A percentile compares a stretch with the other conserved stretches of the same genome.
Conservation (phyloP, 2,888 invertebrate genomes). For the Ornithoptera alexandrae region DNA sequence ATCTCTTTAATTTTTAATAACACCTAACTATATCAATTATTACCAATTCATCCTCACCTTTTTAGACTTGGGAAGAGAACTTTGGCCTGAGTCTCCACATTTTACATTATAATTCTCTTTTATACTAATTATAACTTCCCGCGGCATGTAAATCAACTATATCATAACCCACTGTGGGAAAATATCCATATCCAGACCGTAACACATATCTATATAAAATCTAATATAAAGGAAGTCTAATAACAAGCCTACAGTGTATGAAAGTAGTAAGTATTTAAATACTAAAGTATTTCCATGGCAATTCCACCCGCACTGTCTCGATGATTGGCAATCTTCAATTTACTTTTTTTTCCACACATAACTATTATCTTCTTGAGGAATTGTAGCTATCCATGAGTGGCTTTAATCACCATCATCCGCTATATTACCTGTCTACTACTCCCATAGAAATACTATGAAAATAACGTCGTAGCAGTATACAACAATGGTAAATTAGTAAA, state of each 20-base stretch:
- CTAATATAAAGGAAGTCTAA: neutral
- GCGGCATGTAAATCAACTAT: neutral
- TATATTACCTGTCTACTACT: no score
- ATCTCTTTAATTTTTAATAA: neutral
- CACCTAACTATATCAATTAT: neutral
- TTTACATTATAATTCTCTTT: neutral
- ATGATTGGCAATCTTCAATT: no score
- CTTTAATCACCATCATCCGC: no score
- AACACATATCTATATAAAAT: neutral
- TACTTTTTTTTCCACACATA: no score
- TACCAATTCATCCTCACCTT: neutral
- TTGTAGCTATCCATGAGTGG: no score
- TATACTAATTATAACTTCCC: neutral
- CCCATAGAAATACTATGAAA: no score
- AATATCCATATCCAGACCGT: neutral
- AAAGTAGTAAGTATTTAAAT: neutral
- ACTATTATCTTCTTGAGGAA: no score
- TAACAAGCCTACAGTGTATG: neutral
- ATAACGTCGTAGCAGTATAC: no score
- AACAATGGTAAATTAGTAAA: no score
- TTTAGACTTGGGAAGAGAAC: slow-evolving; percentile 12
- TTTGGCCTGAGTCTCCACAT: slow-evolving; percentile 3
- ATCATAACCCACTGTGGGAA: neutral
- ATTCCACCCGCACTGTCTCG: no score
- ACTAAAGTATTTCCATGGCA: neutral